Base-by-base conservation (phyloP, 2,113 vertebrate genomes). In the Condylura cristata region DNA sequence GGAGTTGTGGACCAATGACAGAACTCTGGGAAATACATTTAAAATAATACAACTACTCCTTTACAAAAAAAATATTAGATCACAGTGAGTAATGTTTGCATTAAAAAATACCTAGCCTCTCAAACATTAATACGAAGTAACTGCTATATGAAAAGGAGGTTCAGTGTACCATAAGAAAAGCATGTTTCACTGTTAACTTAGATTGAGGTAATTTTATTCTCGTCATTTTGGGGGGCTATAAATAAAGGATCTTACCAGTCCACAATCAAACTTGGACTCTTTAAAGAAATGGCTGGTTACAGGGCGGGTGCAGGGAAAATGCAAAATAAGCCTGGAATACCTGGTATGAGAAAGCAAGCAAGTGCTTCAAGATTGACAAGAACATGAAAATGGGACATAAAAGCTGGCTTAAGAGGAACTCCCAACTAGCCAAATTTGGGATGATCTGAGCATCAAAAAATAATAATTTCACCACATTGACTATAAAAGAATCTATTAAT, bases 31-130 rank as follows among this genome's bases (percentile, higher is more conserved):
- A 48, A 86, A 82, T 53, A 71, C n/a, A 71, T 71, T 90, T 86
- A 86, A 28, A 83, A 41, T 79, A 78, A 79, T 2, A n/a, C 30
- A 8, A 22, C 56, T 61, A 24, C 22, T 39, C 60, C 65, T 37
- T 56, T 91, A 58, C 41, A 70, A 89, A 91, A 82, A 46, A 30
- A 93, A 76, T 91, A 83, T 44, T n/a, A 41, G n/a, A 94, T 13
- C 22, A 78, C 8, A 66, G 76, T 44, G 26, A 89, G 22, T 32
- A 87, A 2, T 74, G 12, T 70, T 66, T 53, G 22, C n/a, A 60
- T 32, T 79, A 70, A 34, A 60, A 71, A 79, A 72, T n/a, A 14
- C 48, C 60, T 51, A 56, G 79, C 18, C 71, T 72, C 48, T 37
- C 22, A 18, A 58, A 90, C 71, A 70, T 72, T 78, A 94, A 81